These are phyloP conservation scores for Vimba vimba DNA, from an alignment of 2,113 vertebrate genomes.

Conservation along the genomic window DNA sequence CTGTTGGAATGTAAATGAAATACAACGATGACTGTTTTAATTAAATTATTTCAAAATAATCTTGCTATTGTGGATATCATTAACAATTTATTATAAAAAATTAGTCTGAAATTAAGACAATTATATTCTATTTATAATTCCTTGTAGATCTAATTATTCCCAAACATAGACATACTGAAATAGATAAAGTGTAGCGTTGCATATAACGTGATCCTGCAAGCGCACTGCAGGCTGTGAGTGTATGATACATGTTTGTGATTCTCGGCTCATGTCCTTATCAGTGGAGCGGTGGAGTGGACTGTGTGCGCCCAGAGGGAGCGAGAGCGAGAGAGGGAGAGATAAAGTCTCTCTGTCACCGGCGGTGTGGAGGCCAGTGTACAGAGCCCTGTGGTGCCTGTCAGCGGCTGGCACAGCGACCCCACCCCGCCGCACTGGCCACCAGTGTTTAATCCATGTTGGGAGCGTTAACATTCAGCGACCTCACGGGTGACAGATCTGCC, in stretches of 20 bases:
- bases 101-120: neutral
- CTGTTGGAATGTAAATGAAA: neutral
- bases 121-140: neutral
- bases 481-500: conserved; percentile 92
- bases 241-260: conserved; percentile 33
- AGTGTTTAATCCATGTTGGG: conserved; percentile 92
- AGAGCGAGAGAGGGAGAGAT: conserved; percentile 32
- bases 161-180: neutral
- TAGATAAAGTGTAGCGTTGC: neutral
- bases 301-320: conserved; percentile 56
- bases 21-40: neutral
- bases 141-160: neutral
- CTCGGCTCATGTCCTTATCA: conserved; percentile 33
- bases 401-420: conserved; percentile 85
- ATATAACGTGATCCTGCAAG: neutral
- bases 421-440: conserved; percentile 79
- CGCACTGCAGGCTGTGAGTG: neutral
- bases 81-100: neutral
- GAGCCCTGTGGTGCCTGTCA: conserved; percentile 79
- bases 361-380: conserved; percentile 60
- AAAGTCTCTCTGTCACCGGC: conserved; percentile 25
- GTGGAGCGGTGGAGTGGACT: neutral
- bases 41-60: neutral
- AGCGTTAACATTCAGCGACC: conserved; percentile 93
- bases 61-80: neutral